Evolutionary conservation across 2,888 invertebrate species (phyloP).

Genomic region (Dione juno): DNA sequence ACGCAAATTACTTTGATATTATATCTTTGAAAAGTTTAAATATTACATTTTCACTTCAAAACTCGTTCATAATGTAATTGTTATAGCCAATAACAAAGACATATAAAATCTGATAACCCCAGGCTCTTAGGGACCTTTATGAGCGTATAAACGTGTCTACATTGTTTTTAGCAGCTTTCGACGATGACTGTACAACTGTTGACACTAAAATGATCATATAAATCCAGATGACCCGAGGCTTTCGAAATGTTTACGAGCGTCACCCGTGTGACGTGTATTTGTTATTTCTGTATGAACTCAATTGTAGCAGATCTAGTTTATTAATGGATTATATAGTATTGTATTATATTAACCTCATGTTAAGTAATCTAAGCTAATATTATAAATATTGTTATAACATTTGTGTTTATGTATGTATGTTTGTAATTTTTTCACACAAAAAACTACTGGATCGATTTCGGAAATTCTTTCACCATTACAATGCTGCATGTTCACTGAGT

Average conservation of each 20-base stretch:
- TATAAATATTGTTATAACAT: no score
- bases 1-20: no score
- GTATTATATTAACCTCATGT: background rate
- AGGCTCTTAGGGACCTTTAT: constrained; percentile 45
- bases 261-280: constrained; percentile 1
- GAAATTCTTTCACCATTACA: no score
- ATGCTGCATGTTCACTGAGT: no score
- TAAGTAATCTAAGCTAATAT: no score
- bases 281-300: background rate
- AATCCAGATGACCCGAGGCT: constrained; percentile 27
- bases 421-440: no score
- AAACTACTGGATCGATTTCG: no score
- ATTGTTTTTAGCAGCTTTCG: constrained; percentile 40
- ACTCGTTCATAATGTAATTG: constrained; percentile 22
- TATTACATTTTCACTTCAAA: constrained; percentile 7
- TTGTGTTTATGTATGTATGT: no score
- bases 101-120: constrained; percentile 43
- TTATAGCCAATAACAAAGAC: constrained; percentile 33
- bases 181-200: constrained; percentile 32
- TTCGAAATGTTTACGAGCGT: constrained; percentile 15
- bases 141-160: constrained; percentile 52
- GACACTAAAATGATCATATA: constrained; percentile 28
- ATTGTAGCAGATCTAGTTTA: constrained; percentile 1
- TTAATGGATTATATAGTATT: background rate
- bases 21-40: background rate